Percentiles rank a stretch among this genome's conserved stretches.
Evolutionary conservation across 2,797 vertebrate genomes (phyloP).

Genomic region (Lateolabrax maculatus): DNA sequence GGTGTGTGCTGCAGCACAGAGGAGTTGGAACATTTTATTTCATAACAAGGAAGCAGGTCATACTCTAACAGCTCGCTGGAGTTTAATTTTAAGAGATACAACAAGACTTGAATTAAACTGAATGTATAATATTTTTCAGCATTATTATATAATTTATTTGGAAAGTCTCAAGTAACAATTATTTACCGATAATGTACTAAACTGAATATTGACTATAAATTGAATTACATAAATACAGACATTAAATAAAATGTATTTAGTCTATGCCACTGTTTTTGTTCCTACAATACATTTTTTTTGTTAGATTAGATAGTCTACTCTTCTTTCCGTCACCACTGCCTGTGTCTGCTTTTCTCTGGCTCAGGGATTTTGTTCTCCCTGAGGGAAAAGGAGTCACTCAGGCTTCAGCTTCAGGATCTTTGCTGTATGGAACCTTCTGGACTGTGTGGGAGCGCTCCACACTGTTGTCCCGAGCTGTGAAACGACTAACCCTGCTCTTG

Average conservation of each 20-base stretch:
- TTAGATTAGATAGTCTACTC: not conserved
- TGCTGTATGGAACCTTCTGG: conserved; percentile 85
- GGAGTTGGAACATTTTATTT: not conserved
- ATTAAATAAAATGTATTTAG: not conserved
- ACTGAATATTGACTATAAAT: not conserved
- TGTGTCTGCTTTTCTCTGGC: conserved; percentile 26
- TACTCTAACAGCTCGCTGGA: not conserved
- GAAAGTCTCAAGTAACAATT: not conserved
- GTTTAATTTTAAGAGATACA: not conserved
- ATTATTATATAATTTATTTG: not conserved
- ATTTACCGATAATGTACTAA: not conserved
- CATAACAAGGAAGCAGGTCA: not conserved
- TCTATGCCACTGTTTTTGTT: not conserved
- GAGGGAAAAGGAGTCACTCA: conserved; percentile 33
- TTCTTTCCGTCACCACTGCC: not conserved
- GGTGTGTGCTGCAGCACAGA: not conserved
- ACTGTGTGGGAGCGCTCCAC: conserved; percentile 84
- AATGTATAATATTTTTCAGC: not conserved
- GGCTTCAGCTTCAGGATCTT: conserved; percentile 56
- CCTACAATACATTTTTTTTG: not conserved
- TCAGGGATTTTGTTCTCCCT: conserved; percentile 59
- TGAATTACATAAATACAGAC: not conserved
- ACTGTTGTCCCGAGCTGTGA: conserved; percentile 78
- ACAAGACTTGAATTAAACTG: not conserved
- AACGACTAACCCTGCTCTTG: conserved; percentile 78